Percentiles rank a stretch among this genome's conserved stretches.
phyloP scores from a whole-genome alignment of 2,888 invertebrate genomes.

The Omphaloscelis lunosa region DNA sequence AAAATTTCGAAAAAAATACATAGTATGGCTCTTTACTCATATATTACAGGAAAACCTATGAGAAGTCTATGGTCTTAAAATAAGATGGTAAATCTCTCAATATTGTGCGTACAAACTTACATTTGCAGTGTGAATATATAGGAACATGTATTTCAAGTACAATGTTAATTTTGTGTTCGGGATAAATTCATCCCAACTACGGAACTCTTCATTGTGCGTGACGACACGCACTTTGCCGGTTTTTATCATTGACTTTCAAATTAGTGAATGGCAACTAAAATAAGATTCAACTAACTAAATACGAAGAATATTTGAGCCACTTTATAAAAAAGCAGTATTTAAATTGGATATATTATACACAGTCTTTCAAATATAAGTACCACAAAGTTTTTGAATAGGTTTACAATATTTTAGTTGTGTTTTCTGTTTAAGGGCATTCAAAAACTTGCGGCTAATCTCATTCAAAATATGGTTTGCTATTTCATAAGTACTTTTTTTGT shows the following conservation, averaged over 20 bases:
- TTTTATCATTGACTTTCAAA: conserved; percentile 63
- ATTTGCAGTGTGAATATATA: no score
- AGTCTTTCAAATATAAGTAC: conserved; percentile 36
- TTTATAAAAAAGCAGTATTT: conserved; percentile 38
- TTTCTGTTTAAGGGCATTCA: conserved; percentile 3
- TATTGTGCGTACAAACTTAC: no score
- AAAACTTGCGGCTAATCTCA: conserved; percentile 33
- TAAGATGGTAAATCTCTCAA: no score
- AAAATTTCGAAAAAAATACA: no score
- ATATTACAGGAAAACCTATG: no score
- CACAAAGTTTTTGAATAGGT: conserved; percentile 51
- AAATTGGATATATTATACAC: conserved; percentile 39
- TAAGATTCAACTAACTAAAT: conserved; percentile 47
- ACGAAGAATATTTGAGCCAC: conserved; percentile 39
- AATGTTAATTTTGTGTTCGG: no score
- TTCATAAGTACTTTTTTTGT: not conserved
- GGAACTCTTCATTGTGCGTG: no score
- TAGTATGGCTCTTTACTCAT: no score
- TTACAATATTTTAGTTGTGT: conserved; percentile 30
- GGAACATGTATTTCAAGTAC: no score
- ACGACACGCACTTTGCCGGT: no score
- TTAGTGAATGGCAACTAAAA: conserved; percentile 55
- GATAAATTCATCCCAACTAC: no score
- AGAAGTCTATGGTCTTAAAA: no score
- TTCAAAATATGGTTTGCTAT: conserved; percentile 1